Conservation (phyloP, 1,140 invertebrate species). For the Tetragonula clypearis region DNA sequence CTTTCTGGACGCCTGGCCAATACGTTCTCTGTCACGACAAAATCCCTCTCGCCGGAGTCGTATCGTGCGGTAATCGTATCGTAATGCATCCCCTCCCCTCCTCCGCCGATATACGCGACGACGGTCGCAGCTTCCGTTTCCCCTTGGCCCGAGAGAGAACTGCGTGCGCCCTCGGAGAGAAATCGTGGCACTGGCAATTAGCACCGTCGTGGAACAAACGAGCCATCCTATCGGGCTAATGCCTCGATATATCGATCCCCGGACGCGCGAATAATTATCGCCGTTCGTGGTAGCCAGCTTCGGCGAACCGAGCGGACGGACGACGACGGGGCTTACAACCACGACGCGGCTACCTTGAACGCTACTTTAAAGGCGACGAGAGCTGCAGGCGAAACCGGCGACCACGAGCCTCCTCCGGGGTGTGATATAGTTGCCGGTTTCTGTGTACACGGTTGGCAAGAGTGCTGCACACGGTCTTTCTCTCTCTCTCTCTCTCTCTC, state of each 20-base stretch:
- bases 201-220: constrained; percentile 64
- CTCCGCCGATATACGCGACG: constrained; percentile 20
- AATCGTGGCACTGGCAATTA: constrained; percentile 65
- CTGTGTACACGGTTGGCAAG: constrained; percentile 49
- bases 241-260: constrained; percentile 64
- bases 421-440: constrained; percentile 63
- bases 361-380: constrained; percentile 59
- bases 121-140: constrained; percentile 7
- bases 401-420: not conserved
- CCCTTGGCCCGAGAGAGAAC: not conserved
- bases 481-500: not conserved
- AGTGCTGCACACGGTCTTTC: constrained; percentile 22
- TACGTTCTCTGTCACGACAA: not conserved
- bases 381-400: not conserved
- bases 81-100: not conserved
- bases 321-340: not conserved
- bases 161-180: not conserved
- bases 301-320: not conserved
- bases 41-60: not conserved
- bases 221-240: constrained; percentile 67
- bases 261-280: constrained; percentile 60
- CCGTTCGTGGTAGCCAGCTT: constrained; percentile 7
- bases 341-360: constrained; percentile 29
- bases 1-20: not conserved
- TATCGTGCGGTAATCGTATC: not conserved